These are phyloP conservation scores for Oreochromis spilurus DNA, from an alignment of 2,113 vertebrate species.

Conservation along the genomic window DNA sequence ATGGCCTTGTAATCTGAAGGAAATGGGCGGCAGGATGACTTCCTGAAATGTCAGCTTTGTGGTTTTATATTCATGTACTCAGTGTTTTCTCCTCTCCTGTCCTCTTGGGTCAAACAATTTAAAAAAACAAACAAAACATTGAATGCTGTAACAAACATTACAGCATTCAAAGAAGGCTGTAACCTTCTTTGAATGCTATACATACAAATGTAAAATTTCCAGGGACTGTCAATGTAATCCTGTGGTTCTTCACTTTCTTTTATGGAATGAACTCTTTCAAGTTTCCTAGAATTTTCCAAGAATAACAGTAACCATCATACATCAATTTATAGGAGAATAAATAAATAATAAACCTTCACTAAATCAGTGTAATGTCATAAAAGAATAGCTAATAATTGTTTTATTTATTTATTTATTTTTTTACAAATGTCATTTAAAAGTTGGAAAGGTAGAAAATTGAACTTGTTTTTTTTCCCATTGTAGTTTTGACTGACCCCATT, in stretches of 20 bases:
- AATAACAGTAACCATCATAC: neutral
- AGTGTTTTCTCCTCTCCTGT: neutral
- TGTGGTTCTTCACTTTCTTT: neutral
- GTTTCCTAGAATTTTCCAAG: neutral
- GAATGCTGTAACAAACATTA: neutral
- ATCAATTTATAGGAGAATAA: neutral
- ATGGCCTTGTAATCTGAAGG: conserved; percentile 40
- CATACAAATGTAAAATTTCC: neutral
- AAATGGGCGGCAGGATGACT: conserved; percentile 8
- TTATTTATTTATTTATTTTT: neutral
- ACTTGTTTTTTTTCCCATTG: neutral
- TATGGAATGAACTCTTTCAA: neutral
- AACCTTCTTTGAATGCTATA: neutral
- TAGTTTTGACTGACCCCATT: neutral
- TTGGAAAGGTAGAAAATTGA: neutral
- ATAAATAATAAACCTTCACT: neutral
- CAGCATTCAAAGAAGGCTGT: neutral
- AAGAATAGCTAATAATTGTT: neutral
- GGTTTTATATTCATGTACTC: neutral
- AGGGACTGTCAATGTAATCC: neutral
- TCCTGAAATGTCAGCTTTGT: conserved; percentile 25
- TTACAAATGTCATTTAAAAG: neutral
- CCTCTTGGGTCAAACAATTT: neutral
- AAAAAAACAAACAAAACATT: neutral
- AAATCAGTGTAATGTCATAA: neutral